phyloP scores from a whole-genome alignment of 2,888 invertebrate genomes.

The Dryadula phaetusa region DNA sequence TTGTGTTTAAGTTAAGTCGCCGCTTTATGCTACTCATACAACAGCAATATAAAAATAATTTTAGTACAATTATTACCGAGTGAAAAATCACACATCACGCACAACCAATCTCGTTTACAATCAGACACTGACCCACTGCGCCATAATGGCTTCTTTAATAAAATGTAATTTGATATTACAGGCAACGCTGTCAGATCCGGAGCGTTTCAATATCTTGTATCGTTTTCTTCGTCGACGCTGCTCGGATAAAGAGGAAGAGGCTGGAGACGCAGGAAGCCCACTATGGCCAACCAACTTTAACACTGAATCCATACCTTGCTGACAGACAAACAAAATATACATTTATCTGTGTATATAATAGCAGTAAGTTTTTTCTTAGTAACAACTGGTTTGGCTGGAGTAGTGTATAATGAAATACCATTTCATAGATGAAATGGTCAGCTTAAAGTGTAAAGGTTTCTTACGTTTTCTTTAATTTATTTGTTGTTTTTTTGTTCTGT shows the following conservation, averaged over 20 bases:
- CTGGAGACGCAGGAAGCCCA: conserved; percentile 60
- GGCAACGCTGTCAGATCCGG: conserved; percentile 71
- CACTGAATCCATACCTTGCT: conserved; percentile 12
- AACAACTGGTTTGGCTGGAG: conserved; percentile 19
- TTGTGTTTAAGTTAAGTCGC: no score
- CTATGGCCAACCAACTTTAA: conserved; percentile 56
- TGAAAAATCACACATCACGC: no score
- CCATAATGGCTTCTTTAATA: no score
- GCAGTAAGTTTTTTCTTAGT: conserved; percentile 21
- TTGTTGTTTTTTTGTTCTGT: not conserved
- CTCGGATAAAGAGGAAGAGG: conserved; percentile 56
- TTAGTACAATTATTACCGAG: no score
- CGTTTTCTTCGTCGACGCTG: conserved; percentile 59
- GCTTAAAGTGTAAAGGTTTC: conserved; percentile 26
- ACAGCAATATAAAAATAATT: no score
- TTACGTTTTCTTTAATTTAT: conserved; percentile 10
- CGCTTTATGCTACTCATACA: no score
- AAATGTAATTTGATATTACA: conserved; percentile 46
- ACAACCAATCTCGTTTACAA: no score
- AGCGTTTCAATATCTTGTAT: conserved; percentile 58
- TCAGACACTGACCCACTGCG: no score
- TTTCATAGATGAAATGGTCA: not conserved
- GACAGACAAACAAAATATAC: not conserved
- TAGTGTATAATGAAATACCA: conserved; percentile 1
- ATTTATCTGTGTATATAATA: conserved; percentile 8